phyloP scores from a whole-genome alignment of 2,113 vertebrate species.

The Calcarius ornatus region DNA sequence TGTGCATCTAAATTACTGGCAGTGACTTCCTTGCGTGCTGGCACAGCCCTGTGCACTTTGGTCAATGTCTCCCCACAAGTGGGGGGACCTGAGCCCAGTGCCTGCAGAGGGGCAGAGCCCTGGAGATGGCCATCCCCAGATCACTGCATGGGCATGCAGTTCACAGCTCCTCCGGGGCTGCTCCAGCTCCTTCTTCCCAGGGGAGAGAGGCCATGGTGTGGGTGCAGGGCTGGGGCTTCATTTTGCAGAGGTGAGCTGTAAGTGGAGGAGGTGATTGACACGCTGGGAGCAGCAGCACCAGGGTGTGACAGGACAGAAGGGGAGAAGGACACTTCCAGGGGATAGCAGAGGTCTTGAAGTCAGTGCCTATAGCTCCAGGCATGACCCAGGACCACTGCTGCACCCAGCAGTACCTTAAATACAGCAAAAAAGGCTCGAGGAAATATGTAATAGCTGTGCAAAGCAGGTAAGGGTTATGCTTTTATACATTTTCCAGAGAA shows the following conservation, averaged over 20 bases:
- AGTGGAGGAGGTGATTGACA: background rate
- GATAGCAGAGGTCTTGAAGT: background rate
- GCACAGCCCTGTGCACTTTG: background rate
- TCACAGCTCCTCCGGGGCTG: background rate
- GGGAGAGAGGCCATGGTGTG: background rate
- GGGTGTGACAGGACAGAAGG: fast-evolving
- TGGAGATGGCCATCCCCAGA: too few relatives aligned
- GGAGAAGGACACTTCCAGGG: background rate
- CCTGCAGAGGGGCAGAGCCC: background rate
- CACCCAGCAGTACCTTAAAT: background rate
- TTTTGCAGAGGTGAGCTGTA: background rate
- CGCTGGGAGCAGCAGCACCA: background rate
- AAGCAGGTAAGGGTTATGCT: background rate
- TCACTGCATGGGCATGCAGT: background rate
- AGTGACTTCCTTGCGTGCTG: background rate
- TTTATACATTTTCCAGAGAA: background rate
- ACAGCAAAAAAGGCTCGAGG: fast-evolving
- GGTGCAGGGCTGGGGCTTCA: fast-evolving
- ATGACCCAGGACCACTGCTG: background rate
- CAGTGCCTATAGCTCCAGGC: background rate
- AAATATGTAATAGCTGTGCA: background rate
- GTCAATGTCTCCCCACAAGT: fast-evolving
- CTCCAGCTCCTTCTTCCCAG: fast-evolving
- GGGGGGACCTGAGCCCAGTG: fast-evolving
- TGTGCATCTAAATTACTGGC: background rate